Base-by-base conservation (phyloP, 2,797 vertebrate species). In the Melanotaenia trifasciata region DNA sequence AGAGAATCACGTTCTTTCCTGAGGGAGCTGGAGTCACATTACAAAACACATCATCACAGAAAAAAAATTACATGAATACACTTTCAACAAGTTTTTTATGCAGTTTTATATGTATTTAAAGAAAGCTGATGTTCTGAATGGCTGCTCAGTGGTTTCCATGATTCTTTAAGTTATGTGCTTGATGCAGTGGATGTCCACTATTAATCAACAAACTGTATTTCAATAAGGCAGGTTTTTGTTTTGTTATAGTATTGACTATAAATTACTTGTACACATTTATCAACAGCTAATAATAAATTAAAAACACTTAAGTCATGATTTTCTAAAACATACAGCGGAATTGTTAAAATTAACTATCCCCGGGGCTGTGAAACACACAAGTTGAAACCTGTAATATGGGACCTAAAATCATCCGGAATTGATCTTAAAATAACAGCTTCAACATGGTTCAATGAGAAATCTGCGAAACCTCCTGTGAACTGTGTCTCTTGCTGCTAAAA, bases 1-100 rank as follows among this genome's bases (percentile, higher is more conserved):
- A 99, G 92, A 78, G 94, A 80, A 18, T 93, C 90, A 65, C 95
- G 96, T 84, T 99, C 98, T 93, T 96, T 98, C 92, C 94, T 96
- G 90, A 98, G 92, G 62, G 95, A 93, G 87, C 98, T 99, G 91
- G 5, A 38, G 53, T 64, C 18, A 70, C n/a, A 74, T 16, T 38
- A 30, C 60, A 76, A 76, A 43, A 74, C 67, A 75, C 51, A 57
- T 20, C 16, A 54, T 40, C 7, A 60, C 20, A 2, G 2, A 51
- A 38, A 68, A 47, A 61, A 5, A 3, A 18, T 20, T 22, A 18
- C 12, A 47, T 28, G 26, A 66, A 11, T 26, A 28, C 10, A 20
- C 33, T 47, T 50, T 36, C 24, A n/a, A n/a, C 30, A 47, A 12
- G 13, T 24, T 13, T 10, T 58, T 26, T 47, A 6, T 59, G 9